Evolutionary conservation across 2,797 vertebrate species (phyloP).

Genomic region (Rhinichthys osculus): DNA sequence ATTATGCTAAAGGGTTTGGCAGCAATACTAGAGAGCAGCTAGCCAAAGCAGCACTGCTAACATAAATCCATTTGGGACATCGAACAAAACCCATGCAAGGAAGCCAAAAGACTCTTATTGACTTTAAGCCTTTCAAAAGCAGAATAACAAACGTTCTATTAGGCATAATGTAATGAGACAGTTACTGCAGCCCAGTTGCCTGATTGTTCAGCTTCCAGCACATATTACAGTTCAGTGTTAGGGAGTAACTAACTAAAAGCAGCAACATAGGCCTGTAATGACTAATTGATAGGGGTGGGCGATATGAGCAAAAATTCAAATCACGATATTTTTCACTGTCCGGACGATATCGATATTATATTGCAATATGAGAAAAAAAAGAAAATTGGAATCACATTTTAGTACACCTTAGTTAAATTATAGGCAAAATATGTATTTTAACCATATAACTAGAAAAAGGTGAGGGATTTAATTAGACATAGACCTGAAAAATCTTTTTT

Average conservation of each 20-base stretch:
- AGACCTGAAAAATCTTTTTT: too few species aligned
- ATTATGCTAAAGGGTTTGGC: slow-evolving; percentile 29
- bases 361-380: too few species aligned
- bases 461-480: too few species aligned
- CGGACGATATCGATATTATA: too few species aligned
- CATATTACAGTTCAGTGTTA: background rate
- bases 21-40: background rate
- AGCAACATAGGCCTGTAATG: background rate
- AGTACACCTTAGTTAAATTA: too few species aligned
- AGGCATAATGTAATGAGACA: slow-evolving; percentile 27
- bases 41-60: slow-evolving; percentile 24
- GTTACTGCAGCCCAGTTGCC: background rate
- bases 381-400: too few species aligned
- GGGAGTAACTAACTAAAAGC: background rate
- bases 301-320: too few species aligned
- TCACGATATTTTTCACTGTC: too few species aligned
- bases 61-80: slow-evolving; percentile 25
- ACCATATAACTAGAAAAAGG: too few species aligned
- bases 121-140: slow-evolving; percentile 30
- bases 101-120: slow-evolving; percentile 15
- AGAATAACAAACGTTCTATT: slow-evolving; percentile 5
- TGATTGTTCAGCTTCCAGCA: slow-evolving; percentile 13
- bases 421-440: too few species aligned
- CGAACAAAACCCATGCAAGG: slow-evolving; percentile 5
- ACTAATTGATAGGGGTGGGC: background rate